Conservation (phyloP, 2,113 vertebrate species). For the Sinocyclocheilus anshuiensis region DNA sequence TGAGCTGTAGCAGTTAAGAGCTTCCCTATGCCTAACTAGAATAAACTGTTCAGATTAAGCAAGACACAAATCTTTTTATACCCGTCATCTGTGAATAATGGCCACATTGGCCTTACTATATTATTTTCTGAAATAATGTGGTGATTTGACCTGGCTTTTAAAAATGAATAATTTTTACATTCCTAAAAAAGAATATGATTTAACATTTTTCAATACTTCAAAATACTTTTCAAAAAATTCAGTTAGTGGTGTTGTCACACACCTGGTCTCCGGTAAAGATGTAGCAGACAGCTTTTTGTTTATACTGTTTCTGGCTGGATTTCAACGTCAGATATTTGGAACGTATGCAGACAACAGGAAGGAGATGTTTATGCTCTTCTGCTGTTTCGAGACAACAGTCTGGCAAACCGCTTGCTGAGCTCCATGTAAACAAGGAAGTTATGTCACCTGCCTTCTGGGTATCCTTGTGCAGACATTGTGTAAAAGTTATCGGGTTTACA, state of each 20-base stretch:
- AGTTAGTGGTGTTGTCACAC: background rate
- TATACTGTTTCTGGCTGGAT: background rate
- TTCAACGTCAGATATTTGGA: background rate
- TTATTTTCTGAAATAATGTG: background rate
- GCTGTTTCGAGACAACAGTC: conserved; percentile 20
- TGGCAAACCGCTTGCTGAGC: conserved; percentile 8
- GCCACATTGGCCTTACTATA: background rate
- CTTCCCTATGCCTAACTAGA: background rate
- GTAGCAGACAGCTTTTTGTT: background rate
- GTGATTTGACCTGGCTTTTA: too few relatives aligned
- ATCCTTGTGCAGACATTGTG: background rate
- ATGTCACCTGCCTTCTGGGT: conserved; percentile 16
- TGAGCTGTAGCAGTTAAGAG: conserved; percentile 22
- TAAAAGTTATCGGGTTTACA: background rate
- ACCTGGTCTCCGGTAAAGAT: background rate
- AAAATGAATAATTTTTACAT: too few relatives aligned
- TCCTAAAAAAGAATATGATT: background rate
- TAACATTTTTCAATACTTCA: background rate
- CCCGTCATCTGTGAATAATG: conserved; percentile 7
- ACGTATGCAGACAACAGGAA: conserved; percentile 1
- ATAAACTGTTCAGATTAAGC: conserved; percentile 25
- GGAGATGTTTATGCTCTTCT: conserved; percentile 22
- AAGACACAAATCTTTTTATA: conserved; percentile 6
- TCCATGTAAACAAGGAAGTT: conserved; percentile 26
- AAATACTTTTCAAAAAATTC: too few relatives aligned